phyloP scores from a whole-genome alignment of 2,888 invertebrate species.

The Callyntrura sp. region DNA sequence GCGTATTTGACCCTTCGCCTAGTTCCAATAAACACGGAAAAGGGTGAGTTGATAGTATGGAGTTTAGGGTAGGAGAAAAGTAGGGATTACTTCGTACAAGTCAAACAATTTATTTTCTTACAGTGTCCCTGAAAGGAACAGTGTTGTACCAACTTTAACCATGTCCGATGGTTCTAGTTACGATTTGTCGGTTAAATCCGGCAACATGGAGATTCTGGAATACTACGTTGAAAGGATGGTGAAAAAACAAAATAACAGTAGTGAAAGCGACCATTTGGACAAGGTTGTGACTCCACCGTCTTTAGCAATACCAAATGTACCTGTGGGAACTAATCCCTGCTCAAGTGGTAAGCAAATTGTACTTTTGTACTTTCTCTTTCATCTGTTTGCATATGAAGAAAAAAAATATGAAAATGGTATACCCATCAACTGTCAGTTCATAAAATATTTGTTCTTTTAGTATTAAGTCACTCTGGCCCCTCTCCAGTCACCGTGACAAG shows the following conservation, averaged over 20 bases:
- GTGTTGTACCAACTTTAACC: constrained; percentile 83
- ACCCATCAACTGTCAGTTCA: too few species aligned
- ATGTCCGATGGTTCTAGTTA: constrained; percentile 85
- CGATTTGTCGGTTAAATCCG: constrained; percentile 87
- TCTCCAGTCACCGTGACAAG: constrained; percentile 77
- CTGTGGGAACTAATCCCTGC: constrained; percentile 71
- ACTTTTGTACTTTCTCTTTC: too few species aligned
- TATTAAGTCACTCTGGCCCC: constrained; percentile 78
- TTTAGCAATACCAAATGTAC: constrained; percentile 76
- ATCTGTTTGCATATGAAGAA: too few species aligned
- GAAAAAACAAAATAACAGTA: constrained; percentile 83
- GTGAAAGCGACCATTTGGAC: constrained; percentile 84
- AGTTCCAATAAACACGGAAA: constrained; percentile 81
- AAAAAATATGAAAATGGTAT: too few species aligned
- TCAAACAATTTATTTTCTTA: constrained; percentile 14
- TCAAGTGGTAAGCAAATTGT: constrained; percentile 72
- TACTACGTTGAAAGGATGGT: constrained; percentile 86
- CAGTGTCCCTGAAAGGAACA: constrained; percentile 82
- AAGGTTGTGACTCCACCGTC: constrained; percentile 83
- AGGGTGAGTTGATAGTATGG: constrained; percentile 74
- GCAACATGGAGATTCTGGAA: constrained; percentile 87
- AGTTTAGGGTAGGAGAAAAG: too few species aligned
- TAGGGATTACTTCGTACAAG: too few species aligned
- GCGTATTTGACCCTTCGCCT: constrained; percentile 80
- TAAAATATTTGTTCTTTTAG: too few species aligned